Base-by-base conservation (phyloP, 2,888 invertebrate species). In the Oligia fasciuncula region DNA sequence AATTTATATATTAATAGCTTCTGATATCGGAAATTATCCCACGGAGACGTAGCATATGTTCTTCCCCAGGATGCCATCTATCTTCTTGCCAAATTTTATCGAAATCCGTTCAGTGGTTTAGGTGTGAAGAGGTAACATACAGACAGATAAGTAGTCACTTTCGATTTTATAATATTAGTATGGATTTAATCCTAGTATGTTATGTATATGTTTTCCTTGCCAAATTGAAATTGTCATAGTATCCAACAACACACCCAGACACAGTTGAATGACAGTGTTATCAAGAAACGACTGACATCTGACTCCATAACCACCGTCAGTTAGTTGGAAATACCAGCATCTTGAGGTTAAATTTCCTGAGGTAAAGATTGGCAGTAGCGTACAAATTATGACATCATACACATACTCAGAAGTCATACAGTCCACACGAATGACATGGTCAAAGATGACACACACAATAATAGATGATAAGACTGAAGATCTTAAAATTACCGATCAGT, bases 191-290 rank as follows among this genome's bases (percentile, higher is more conserved):
- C 5, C 14, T 17, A 46, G 29, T 49, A 60, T 23, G n/a, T n/a
- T n/a, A n/a, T n/a, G n/a, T n/a, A n/a, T n/a, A 5, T 43, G 23
- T 40, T 73, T 70, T 67, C 23, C 43, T 17, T 2, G 17, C 11
- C 6, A 43, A 63, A 63, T 19, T 49, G 29, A 67, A 40, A 14
- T 43, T n/a, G 8, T 49, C 35, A 8, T 23, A 46, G 3, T 13
- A 66, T 43, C 29, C 40, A 60, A 60, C 29, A n/a, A n/a, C 62
- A 51, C 49, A 49, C 2, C 14, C 19, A 35, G 11, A 19, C 19
- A 65, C 40, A n/a, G 70, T 71, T 65, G 29, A 79, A 72, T 72
- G 40, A 65, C 54, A 67, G 1, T 29, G 23, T 72, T 65, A 57
- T 49, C 57, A 79, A 40, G 49, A 79, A 49, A 29, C 4, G 29